These are phyloP conservation scores for Aldabrachelys gigantea DNA, from an alignment of 2,113 vertebrate genomes.

Conservation along the genomic window DNA sequence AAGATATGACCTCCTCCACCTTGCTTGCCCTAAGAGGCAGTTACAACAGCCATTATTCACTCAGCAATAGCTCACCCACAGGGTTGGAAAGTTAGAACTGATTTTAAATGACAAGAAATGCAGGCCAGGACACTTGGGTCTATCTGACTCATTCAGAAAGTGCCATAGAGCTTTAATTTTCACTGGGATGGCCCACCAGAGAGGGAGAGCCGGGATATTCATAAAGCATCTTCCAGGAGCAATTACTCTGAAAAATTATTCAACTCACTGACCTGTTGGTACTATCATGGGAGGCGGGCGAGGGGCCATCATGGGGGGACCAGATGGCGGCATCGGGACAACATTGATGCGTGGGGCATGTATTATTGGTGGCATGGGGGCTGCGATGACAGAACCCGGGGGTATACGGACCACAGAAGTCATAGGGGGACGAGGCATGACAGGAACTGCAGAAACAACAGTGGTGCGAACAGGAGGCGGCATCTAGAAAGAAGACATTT, in stretches of 20 bases:
- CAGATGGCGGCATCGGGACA: slow-evolving; percentile 93
- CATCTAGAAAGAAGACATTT: slow-evolving; percentile 78
- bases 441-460: slow-evolving; percentile 92
- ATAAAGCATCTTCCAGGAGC: neutral
- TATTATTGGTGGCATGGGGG: slow-evolving; percentile 93
- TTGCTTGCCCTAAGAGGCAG: neutral
- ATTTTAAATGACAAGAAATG: neutral
- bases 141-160: neutral
- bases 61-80: neutral
- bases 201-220: neutral
- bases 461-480: slow-evolving; percentile 90
- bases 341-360: slow-evolving; percentile 93
- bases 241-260: neutral
- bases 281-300: slow-evolving; percentile 97
- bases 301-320: slow-evolving; percentile 92
- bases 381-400: slow-evolving; percentile 88
- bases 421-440: slow-evolving; percentile 92
- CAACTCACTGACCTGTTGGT: slow-evolving; percentile 84
- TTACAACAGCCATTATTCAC: neutral
- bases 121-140: neutral
- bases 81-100: neutral
- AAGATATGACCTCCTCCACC: no score
- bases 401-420: slow-evolving; percentile 90
- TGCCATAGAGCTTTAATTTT: accelerated
- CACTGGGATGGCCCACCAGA: accelerated